Evolutionary conservation across 2,113 vertebrate genomes (phyloP).

Genomic region (Erythrolamprus reginae): DNA sequence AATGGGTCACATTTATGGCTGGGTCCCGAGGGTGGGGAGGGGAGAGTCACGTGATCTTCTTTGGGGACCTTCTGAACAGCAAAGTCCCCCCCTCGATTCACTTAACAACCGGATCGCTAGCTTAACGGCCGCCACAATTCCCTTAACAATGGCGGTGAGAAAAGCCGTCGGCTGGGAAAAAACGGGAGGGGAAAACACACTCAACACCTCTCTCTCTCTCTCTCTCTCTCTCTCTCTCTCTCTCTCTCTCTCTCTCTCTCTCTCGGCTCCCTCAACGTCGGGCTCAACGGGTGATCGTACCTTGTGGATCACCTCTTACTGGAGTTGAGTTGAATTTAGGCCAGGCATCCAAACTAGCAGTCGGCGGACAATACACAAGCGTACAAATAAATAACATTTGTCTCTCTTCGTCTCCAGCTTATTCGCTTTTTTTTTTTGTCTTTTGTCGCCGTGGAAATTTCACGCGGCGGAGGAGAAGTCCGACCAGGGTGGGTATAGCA

Average conservation of each 20-base stretch:
- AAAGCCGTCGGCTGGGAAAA: no score
- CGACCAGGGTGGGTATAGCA: not conserved
- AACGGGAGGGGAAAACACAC: not conserved
- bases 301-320: not conserved
- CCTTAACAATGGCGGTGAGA: not conserved
- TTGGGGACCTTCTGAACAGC: not conserved
- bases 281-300: not conserved
- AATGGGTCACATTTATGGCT: not conserved
- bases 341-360: not conserved
- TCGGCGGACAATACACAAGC: no score
- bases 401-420: not conserved
- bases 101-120: not conserved
- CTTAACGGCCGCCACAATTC: not conserved
- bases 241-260: fast-evolving
- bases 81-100: not conserved
- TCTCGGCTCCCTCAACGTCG: not conserved
- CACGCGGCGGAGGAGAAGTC: no score
- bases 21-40: not conserved
- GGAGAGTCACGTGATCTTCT: no score
- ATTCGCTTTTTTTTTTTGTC: not conserved
- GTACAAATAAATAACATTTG: not conserved
- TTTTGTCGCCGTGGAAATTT: no score
- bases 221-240: fast-evolving
- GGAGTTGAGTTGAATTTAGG: no score
- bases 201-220: no score